Evolutionary conservation across 2,888 invertebrate genomes (phyloP).

Genomic region (Ariolimax columbianus): DNA sequence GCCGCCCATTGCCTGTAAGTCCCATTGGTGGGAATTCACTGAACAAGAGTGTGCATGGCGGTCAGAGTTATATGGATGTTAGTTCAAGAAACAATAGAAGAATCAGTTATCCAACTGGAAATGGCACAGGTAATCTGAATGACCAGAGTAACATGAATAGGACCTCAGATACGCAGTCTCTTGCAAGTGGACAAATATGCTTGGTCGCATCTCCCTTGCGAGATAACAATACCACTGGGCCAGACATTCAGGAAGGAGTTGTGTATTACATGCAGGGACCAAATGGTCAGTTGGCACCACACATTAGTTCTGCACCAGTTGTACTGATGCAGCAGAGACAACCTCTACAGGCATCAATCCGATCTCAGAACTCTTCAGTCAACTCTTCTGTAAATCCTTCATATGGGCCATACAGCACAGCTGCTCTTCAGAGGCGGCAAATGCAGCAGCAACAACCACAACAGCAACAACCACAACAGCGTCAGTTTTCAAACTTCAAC

Average conservation of each 20-base stretch:
- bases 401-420: constrained; percentile 43
- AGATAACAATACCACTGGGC: background rate
- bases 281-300: constrained; percentile 6
- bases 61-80: background rate
- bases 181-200: constrained; percentile 5
- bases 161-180: background rate
- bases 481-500: background rate
- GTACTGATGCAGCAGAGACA: background rate
- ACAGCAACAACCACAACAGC: too few relatives aligned
- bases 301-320: background rate
- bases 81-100: background rate
- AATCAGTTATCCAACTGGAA: background rate
- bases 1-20: constrained; percentile 35
- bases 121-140: background rate
- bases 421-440: constrained; percentile 10
- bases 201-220: background rate
- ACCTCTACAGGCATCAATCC: constrained; percentile 9
- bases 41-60: constrained; percentile 5
- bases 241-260: background rate
- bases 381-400: constrained; percentile 33
- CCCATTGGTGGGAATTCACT: constrained; percentile 12
- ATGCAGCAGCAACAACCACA: background rate
- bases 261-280: constrained; percentile 29
- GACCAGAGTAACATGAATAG: background rate
- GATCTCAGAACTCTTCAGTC: background rate